phyloP scores from a whole-genome alignment of 1,140 invertebrate species.

The Cotesia vestalis region DNA sequence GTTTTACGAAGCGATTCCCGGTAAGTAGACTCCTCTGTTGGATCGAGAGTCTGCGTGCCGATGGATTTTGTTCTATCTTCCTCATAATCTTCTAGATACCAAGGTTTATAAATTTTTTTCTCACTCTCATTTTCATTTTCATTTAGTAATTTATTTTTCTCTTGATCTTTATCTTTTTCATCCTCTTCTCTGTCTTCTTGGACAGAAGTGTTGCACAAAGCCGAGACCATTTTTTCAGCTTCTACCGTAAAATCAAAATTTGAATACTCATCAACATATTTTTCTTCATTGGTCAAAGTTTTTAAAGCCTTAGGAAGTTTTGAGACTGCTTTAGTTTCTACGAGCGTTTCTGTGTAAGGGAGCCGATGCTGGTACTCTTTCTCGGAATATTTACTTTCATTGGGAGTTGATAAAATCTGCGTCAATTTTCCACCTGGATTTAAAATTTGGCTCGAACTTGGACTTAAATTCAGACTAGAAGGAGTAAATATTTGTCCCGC shows the following conservation, averaged over 20 bases:
- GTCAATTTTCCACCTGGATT: slow-evolving; percentile 22
- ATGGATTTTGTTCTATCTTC: slow-evolving; percentile 40
- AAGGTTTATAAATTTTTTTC: slow-evolving; percentile 28
- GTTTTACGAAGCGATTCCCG: slow-evolving; percentile 52
- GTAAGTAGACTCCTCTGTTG: slow-evolving; percentile 38
- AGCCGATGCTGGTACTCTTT: slow-evolving; percentile 38
- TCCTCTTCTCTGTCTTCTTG: slow-evolving; percentile 34
- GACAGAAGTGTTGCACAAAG: slow-evolving; percentile 54
- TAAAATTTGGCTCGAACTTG: too few relatives aligned
- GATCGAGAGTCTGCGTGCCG: slow-evolving; percentile 44
- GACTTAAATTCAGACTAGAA: too few relatives aligned
- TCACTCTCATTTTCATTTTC: neutral
- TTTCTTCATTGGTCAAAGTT: slow-evolving; percentile 43
- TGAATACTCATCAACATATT: slow-evolving; percentile 54
- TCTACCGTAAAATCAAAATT: slow-evolving; percentile 61
- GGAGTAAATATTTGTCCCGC: too few relatives aligned
- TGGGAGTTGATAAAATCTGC: slow-evolving; percentile 9
- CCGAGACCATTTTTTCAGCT: slow-evolving; percentile 61
- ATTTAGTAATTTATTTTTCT: neutral
- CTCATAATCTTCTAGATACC: slow-evolving; percentile 47
- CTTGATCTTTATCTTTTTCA: neutral
- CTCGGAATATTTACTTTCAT: slow-evolving; percentile 38
- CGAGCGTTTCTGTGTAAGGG: slow-evolving; percentile 17
- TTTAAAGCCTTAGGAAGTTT: neutral
- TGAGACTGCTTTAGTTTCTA: neutral